These are phyloP conservation scores for Ferrisia virgata DNA, from an alignment of 2,888 invertebrate genomes.

Conservation along the genomic window DNA sequence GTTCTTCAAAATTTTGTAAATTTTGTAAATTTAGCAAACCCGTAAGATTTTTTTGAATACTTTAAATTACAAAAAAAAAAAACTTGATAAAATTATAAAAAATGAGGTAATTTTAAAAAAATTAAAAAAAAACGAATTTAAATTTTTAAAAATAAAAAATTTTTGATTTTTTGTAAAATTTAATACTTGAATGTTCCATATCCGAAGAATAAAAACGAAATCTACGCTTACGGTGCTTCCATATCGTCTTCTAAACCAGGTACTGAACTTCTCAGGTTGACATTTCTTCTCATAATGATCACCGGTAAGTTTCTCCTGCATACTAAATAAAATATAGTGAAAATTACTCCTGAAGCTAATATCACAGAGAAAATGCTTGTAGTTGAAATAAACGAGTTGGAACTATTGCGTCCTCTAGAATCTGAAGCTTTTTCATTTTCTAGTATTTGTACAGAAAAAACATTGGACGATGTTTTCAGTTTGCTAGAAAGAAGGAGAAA, in stretches of 20 bases:
- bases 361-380: not conserved
- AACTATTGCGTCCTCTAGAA: not conserved
- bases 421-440: not conserved
- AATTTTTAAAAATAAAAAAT: no score
- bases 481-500: not conserved
- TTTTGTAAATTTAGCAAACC: no score
- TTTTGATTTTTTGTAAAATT: no score
- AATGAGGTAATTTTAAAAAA: not conserved
- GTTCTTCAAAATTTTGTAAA: no score
- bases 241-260: conserved; percentile 6
- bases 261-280: not conserved
- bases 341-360: not conserved
- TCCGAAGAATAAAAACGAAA: no score
- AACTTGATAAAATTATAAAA: no score
- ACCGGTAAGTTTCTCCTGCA: not conserved
- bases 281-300: not conserved
- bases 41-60: no score
- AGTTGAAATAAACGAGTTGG: not conserved
- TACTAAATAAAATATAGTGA: not conserved
- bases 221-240: conserved; percentile 27
- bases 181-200: no score
- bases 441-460: not conserved
- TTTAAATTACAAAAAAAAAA: no score
- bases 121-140: not conserved
- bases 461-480: not conserved